Percentiles rank a stretch among this genome's conserved stretches.
Conservation (phyloP, 23 tunicate species). For the Halocynthia aurantium region DNA sequence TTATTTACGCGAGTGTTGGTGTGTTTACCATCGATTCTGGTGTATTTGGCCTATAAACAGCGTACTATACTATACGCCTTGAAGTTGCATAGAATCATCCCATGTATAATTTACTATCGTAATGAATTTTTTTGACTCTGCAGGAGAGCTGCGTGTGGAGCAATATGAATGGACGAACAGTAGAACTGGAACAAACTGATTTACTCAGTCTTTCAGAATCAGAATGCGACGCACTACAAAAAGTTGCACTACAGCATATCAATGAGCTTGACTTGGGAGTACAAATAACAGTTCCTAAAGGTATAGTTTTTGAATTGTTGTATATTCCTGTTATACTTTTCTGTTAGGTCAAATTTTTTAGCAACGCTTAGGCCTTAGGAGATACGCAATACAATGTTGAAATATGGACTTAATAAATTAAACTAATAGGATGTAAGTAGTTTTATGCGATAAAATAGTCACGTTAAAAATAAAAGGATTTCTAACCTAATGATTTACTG, state of each 20-base stretch:
- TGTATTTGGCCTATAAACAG: too few relatives aligned
- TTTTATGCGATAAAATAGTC: too few relatives aligned
- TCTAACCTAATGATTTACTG: too few relatives aligned
- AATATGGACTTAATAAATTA: neutral
- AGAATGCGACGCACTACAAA: slow-evolving; percentile 75
- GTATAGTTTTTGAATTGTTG: slow-evolving; percentile 18
- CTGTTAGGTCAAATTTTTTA: too few relatives aligned
- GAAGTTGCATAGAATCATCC: too few relatives aligned
- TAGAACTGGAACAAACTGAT: slow-evolving; percentile 39
- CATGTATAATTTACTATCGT: too few relatives aligned
- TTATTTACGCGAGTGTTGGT: too few relatives aligned
- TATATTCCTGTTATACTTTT: too few relatives aligned
- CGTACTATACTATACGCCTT: too few relatives aligned
- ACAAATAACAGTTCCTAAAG: slow-evolving; percentile 56
- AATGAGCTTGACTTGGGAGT: slow-evolving; percentile 58
- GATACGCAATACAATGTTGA: neutral
- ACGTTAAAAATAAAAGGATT: too few relatives aligned
- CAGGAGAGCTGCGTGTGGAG: slow-evolving; percentile 67
- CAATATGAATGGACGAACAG: slow-evolving; percentile 56
- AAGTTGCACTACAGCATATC: slow-evolving; percentile 45
- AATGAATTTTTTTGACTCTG: neutral
- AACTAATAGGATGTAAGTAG: neutral
- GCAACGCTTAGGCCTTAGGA: neutral
- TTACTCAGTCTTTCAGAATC: slow-evolving; percentile 76
- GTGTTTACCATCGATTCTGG: too few relatives aligned